These are phyloP conservation scores for Nemotelus nigrinus DNA, from an alignment of 2,888 invertebrate species.

Conservation along the genomic window DNA sequence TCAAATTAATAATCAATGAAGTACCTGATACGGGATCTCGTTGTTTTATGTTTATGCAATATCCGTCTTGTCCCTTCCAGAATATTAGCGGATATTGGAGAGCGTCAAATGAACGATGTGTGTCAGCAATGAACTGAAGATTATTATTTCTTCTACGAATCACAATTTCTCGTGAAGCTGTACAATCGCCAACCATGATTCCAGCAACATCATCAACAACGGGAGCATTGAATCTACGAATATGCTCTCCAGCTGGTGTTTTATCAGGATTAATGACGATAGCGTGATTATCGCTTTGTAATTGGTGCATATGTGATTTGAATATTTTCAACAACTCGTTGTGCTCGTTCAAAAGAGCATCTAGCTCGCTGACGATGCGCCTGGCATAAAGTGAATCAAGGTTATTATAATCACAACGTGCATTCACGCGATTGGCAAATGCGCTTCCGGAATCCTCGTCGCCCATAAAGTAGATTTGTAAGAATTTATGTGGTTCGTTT, in stretches of 20 bases:
- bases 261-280: constrained; percentile 54
- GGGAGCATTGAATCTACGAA: constrained; percentile 60
- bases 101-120: constrained; percentile 52
- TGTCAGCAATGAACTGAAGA: constrained; percentile 53
- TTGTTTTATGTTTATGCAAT: constrained; percentile 51
- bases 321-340: constrained; percentile 57
- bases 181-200: constrained; percentile 55
- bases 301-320: constrained; percentile 57
- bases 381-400: constrained; percentile 51
- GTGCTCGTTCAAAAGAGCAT: constrained; percentile 55
- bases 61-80: constrained; percentile 54
- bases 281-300: constrained; percentile 55
- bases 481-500: constrained; percentile 51
- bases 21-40: constrained; percentile 26
- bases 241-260: constrained; percentile 47
- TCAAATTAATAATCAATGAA: constrained; percentile 39
- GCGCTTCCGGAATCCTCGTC: constrained; percentile 47
- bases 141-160: constrained; percentile 52
- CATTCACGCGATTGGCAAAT: not conserved
- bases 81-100: constrained; percentile 56
- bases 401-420: not conserved
- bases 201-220: constrained; percentile 56
- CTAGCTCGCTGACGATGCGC: constrained; percentile 53
- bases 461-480: constrained; percentile 56
- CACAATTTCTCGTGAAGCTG: constrained; percentile 53